phyloP scores from a whole-genome alignment of 2,888 invertebrate genomes.

The Macroteleia sp. region DNA sequence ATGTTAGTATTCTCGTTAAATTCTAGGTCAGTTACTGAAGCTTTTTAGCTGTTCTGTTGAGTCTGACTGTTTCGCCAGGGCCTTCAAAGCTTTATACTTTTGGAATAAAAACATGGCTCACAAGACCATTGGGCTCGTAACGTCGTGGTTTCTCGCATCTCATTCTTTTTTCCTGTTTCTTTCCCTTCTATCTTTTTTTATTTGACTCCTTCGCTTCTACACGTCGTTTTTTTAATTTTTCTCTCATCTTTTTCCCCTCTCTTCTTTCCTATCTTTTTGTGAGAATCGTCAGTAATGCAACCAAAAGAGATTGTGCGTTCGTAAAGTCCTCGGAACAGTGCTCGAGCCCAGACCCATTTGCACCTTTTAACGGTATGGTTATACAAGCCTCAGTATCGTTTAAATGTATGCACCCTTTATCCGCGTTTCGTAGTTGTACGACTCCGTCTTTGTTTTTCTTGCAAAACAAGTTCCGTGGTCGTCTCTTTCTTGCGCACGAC shows the following conservation, averaged over 20 bases:
- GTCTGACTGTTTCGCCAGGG: slow-evolving; percentile 45
- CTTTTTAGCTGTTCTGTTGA: slow-evolving; percentile 50
- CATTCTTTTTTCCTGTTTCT: slow-evolving; percentile 12
- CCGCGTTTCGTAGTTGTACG: slow-evolving; percentile 41
- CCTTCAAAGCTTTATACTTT: slow-evolving; percentile 55
- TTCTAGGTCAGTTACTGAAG: slow-evolving; percentile 63
- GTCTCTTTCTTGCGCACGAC: slow-evolving; percentile 34
- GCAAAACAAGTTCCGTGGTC: neutral
- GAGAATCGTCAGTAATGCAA: slow-evolving; percentile 49
- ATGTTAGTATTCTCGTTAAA: slow-evolving; percentile 57
- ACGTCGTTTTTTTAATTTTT: slow-evolving; percentile 45
- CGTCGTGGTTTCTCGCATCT: slow-evolving; percentile 48
- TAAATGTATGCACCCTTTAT: slow-evolving; percentile 62
- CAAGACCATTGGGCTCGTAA: slow-evolving; percentile 44
- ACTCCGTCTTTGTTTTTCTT: slow-evolving; percentile 56
- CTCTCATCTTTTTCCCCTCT: slow-evolving; percentile 2
- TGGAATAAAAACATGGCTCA: slow-evolving; percentile 58
- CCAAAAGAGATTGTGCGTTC: slow-evolving; percentile 63
- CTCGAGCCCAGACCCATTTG: slow-evolving; percentile 57
- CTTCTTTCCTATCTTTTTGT: slow-evolving; percentile 10
- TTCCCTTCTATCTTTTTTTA: neutral
- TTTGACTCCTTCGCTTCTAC: slow-evolving; percentile 23
- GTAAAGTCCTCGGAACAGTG: slow-evolving; percentile 60
- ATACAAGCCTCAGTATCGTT: slow-evolving; percentile 58
- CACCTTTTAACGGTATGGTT: slow-evolving; percentile 62